A percentile compares a stretch with the other conserved stretches of the same genome.
These are phyloP conservation scores for Acleris laterana DNA, from an alignment of 2,888 invertebrate genomes.

Conservation along the genomic window DNA sequence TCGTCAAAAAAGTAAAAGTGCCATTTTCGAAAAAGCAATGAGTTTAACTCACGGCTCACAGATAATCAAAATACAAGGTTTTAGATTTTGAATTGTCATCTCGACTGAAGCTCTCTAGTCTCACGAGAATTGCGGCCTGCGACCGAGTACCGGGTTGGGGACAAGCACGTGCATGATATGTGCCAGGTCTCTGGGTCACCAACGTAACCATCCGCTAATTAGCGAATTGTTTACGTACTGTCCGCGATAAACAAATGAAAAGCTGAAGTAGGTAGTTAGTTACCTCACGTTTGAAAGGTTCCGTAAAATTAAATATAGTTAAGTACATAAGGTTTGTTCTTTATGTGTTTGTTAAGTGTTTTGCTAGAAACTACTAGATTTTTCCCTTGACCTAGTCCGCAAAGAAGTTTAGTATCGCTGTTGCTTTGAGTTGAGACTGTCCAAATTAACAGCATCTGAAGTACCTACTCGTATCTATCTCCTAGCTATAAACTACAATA, in stretches of 20 bases:
- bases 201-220: conserved; percentile 6
- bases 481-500: background rate
- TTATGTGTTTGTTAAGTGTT: background rate
- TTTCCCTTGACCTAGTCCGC: too few species aligned
- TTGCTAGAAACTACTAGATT: too few species aligned
- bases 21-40: too few species aligned
- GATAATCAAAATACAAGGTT: too few species aligned
- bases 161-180: conserved; percentile 5
- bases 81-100: too few species aligned
- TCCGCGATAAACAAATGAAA: conserved; percentile 4
- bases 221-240: conserved; percentile 2
- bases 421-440: too few species aligned
- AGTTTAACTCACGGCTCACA: too few species aligned
- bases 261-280: background rate
- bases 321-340: background rate
- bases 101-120: too few species aligned
- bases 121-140: background rate
- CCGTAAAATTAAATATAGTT: conserved; percentile 1
- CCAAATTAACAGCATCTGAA: too few species aligned
- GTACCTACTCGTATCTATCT: too few species aligned
- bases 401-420: too few species aligned
- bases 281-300: background rate
- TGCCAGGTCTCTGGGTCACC: conserved; percentile 19
- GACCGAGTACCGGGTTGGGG: background rate
- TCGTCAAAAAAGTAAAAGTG: too few species aligned